phyloP scores from a whole-genome alignment of 2,888 invertebrate genomes.

The Gandaritis pyraliata region DNA sequence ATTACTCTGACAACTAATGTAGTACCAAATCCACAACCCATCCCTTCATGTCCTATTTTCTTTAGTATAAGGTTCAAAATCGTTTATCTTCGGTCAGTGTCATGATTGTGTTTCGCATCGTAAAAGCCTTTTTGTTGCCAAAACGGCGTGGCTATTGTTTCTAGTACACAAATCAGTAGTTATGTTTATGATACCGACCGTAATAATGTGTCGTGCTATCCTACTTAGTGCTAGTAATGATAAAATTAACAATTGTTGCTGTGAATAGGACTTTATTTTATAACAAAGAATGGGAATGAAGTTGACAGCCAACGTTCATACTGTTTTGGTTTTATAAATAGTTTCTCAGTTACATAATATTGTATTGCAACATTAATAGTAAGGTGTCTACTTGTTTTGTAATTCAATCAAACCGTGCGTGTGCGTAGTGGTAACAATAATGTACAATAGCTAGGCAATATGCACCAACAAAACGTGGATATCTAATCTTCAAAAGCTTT shows the following conservation, averaged over 20 bases:
- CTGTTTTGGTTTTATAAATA: no score
- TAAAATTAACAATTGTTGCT: slow-evolving; percentile 27
- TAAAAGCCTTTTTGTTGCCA: slow-evolving; percentile 47
- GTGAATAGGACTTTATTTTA: background rate
- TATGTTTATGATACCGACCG: slow-evolving; percentile 40
- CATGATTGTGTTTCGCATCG: slow-evolving; percentile 19
- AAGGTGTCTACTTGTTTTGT: no score
- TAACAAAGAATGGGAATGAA: no score
- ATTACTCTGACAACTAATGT: slow-evolving; percentile 53
- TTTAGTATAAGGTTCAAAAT: slow-evolving; percentile 27
- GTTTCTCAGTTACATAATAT: no score
- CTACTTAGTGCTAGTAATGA: slow-evolving; percentile 14
- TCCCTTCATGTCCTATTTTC: slow-evolving; percentile 10
- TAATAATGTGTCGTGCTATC: slow-evolving; percentile 33
- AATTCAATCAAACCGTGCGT: no score
- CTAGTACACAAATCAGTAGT: slow-evolving; percentile 51
- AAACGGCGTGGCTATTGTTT: slow-evolving; percentile 46
- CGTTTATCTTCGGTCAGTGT: background rate
- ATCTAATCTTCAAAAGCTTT: no score
- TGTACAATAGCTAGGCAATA: no score
- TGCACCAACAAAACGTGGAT: no score
- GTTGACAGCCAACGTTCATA: no score
- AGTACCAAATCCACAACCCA: slow-evolving; percentile 33
- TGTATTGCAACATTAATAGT: no score
- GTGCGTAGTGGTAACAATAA: no score